Evolutionary conservation across 2,113 vertebrate species (phyloP).

Genomic region (Miniopterus natalensis): DNA sequence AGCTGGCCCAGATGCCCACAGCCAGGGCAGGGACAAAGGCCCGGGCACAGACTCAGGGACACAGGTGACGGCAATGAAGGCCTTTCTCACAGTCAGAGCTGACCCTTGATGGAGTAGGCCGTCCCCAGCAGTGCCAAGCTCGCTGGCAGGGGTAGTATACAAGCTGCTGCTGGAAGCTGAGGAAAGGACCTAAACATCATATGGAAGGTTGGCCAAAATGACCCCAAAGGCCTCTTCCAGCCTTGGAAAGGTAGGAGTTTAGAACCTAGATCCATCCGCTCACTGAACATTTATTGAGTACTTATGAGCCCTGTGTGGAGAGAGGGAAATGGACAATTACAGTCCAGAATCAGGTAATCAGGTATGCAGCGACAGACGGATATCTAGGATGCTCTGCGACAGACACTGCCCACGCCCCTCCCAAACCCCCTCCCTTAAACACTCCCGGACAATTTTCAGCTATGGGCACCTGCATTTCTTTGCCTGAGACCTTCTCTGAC

Average conservation of each 20-base stretch:
- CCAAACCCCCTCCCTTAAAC: not conserved
- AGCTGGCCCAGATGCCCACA: not conserved
- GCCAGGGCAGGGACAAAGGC: not conserved
- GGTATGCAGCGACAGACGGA: not conserved
- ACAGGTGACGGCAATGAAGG: not conserved
- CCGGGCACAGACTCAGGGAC: not conserved
- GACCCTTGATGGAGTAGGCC: not conserved
- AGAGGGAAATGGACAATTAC: not conserved
- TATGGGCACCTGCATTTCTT: not conserved
- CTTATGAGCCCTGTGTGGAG: not conserved
- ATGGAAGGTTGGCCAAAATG: not conserved
- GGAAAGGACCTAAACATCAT: not conserved
- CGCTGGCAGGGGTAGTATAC: too few species aligned
- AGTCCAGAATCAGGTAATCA: not conserved
- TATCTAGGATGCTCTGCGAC: not conserved
- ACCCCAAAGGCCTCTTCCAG: not conserved
- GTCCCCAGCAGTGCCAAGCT: not conserved
- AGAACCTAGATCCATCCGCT: not conserved
- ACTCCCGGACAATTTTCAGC: not conserved
- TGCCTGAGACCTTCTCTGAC: not conserved
- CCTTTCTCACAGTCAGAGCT: not conserved
- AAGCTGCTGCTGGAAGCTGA: not conserved
- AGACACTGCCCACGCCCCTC: too few species aligned
- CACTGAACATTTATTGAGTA: not conserved
- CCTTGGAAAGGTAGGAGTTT: not conserved